Percentiles rank a stretch among this genome's conserved stretches.
Conservation (phyloP, 2,113 vertebrate genomes). For the Pristiophorus japonicus region DNA sequence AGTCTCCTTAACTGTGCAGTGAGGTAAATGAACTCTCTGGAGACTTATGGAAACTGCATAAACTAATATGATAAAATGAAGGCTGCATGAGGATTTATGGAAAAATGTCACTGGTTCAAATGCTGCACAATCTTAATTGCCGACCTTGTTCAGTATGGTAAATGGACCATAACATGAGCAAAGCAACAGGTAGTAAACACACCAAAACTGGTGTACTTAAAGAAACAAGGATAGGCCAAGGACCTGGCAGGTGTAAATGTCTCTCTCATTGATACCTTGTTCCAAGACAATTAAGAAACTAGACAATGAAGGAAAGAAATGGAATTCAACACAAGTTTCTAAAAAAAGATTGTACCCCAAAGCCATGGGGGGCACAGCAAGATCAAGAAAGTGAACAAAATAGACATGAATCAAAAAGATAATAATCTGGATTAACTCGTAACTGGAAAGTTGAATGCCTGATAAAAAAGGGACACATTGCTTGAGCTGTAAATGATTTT, state of each 20-base stretch:
- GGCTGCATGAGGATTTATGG: background rate
- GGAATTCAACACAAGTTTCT: background rate
- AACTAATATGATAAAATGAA: background rate
- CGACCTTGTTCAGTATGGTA: background rate
- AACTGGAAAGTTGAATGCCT: no score
- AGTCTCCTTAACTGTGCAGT: background rate
- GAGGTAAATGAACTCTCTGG: background rate
- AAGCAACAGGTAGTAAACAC: background rate
- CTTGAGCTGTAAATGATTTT: no score
- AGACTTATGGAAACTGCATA: background rate
- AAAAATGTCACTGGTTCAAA: background rate
- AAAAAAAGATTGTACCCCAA: background rate
- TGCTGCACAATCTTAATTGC: background rate
- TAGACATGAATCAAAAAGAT: background rate
- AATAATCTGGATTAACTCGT: no score
- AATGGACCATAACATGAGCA: background rate
- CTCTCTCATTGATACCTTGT: background rate
- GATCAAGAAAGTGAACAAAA: background rate
- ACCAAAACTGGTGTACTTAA: background rate
- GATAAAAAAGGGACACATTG: no score
- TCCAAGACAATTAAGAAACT: background rate
- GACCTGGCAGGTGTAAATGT: background rate
- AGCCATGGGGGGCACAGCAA: no score
- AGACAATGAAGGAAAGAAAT: background rate
- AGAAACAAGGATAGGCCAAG: background rate